Percentiles rank a stretch among this genome's conserved stretches.
Conservation (phyloP, 2,113 vertebrate species). For the Apaloderma vittatum region DNA sequence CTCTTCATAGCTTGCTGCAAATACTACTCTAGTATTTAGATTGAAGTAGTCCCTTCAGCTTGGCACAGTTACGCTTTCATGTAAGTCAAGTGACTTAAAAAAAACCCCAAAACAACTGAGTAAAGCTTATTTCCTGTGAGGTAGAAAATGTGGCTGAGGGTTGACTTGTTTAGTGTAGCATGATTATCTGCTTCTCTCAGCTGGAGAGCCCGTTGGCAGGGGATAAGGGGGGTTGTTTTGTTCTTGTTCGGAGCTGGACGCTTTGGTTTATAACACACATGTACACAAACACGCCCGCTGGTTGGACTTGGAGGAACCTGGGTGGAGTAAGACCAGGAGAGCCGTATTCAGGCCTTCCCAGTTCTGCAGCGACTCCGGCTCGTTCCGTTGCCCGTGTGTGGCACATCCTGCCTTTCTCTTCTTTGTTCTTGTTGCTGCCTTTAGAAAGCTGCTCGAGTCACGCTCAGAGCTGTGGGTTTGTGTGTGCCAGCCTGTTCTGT, state of each 20-base stretch:
- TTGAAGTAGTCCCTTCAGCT: not conserved
- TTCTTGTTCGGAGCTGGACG: not conserved
- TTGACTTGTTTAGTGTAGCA: not conserved
- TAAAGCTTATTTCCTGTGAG: constrained; percentile 25
- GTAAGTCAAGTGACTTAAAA: not conserved
- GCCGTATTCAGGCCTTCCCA: not conserved
- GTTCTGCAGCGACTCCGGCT: not conserved
- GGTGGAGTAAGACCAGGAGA: not conserved
- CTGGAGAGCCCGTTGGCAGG: not conserved
- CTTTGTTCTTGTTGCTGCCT: not conserved
- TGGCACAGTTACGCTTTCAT: not conserved
- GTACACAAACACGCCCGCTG: rapidly evolving
- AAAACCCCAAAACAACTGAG: not conserved
- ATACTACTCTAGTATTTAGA: not conserved
- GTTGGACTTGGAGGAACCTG: not conserved
- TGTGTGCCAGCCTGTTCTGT: not conserved
- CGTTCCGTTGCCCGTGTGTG: not conserved
- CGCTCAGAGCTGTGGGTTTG: rapidly evolving
- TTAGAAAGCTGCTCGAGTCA: not conserved
- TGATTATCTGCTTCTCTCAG: constrained; percentile 25
- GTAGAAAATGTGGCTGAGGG: not conserved
- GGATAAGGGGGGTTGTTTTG: not conserved
- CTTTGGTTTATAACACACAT: not conserved
- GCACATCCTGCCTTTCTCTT: rapidly evolving
- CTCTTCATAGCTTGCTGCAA: not conserved